These are phyloP conservation scores for Eretmocerus hayati DNA, from an alignment of 2,888 invertebrate species.

Conservation along the genomic window DNA sequence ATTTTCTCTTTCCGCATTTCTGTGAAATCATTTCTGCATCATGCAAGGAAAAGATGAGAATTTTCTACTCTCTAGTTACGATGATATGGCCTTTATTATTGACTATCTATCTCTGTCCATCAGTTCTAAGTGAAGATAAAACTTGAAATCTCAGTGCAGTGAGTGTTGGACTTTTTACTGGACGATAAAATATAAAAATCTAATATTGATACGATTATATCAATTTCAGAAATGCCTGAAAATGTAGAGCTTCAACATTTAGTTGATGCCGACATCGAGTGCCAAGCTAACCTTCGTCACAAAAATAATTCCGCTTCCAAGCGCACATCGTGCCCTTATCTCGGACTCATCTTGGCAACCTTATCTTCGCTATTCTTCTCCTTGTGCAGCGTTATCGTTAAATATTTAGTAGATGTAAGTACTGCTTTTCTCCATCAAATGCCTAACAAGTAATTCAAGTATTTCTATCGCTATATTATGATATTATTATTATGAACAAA, in stretches of 20 bases:
- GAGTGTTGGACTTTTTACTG: no score
- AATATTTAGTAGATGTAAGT: conserved; percentile 69
- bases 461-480: not conserved
- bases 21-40: no score
- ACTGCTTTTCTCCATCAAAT: not conserved
- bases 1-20: no score
- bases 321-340: conserved; percentile 60
- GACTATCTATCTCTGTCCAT: no score
- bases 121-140: no score
- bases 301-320: conserved; percentile 49
- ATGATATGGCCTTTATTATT: no score
- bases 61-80: no score
- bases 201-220: no score
- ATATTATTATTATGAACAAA: not conserved
- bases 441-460: not conserved
- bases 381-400: conserved; percentile 84
- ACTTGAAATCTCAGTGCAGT: no score
- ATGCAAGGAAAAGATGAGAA: no score
- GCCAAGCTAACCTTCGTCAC: conserved; percentile 47
- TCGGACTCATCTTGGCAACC: conserved; percentile 77
- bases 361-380: conserved; percentile 86
- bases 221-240: conserved; percentile 60
- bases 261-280: conserved; percentile 55
- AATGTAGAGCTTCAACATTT: conserved; percentile 74
- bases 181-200: no score